Evolutionary conservation across 1,140 invertebrate genomes (phyloP).

Genomic region (Druon quercuslanigerum): DNA sequence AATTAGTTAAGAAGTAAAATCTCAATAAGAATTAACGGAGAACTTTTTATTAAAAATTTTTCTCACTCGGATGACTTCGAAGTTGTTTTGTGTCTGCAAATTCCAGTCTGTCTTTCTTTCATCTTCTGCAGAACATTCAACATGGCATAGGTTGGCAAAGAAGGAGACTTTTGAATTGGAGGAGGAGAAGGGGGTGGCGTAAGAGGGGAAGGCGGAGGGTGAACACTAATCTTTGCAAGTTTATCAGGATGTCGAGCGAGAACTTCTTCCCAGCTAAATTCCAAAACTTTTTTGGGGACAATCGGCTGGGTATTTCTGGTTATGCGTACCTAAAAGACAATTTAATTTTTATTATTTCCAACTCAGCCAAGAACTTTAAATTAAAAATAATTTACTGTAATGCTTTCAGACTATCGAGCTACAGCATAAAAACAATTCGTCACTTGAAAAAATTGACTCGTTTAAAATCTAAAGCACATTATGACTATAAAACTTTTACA

Average conservation of each 20-base stretch:
- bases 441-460: too few relatives aligned
- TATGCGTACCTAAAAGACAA: slow-evolving; percentile 62
- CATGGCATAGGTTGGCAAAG: slow-evolving; percentile 76
- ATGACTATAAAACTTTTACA: too few relatives aligned
- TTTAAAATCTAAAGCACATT: too few relatives aligned
- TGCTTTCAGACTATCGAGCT: too few relatives aligned
- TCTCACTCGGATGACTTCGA: slow-evolving; percentile 50
- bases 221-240: slow-evolving; percentile 70
- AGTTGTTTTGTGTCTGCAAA: slow-evolving; percentile 53
- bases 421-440: too few relatives aligned
- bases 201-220: slow-evolving; percentile 58
- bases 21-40: too few relatives aligned
- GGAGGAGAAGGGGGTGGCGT: slow-evolving; percentile 69
- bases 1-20: slow-evolving; percentile 31
- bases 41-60: slow-evolving; percentile 1
- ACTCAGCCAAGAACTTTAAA: neutral
- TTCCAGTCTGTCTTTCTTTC: slow-evolving; percentile 66
- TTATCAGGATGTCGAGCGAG: slow-evolving; percentile 71
- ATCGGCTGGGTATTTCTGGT: slow-evolving; percentile 67
- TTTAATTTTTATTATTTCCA: neutral
- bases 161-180: slow-evolving; percentile 46
- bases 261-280: slow-evolving; percentile 73
- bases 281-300: slow-evolving; percentile 50
- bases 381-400: neutral
- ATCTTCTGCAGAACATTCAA: slow-evolving; percentile 72